phyloP scores from a whole-genome alignment of 2,888 invertebrate genomes.

The Nasonovia ribisnigri region DNA sequence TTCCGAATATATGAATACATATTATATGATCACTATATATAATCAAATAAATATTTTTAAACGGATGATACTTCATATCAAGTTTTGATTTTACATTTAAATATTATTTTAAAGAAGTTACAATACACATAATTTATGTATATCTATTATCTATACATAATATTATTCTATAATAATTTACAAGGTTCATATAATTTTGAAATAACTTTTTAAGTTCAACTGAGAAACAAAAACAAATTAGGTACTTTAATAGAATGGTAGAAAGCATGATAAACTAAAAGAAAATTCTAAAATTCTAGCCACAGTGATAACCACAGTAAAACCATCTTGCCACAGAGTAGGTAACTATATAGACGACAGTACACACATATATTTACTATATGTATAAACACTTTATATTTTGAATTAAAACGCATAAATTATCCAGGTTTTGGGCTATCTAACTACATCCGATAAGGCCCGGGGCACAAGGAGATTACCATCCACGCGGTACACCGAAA shows the following conservation, averaged over 20 bases:
- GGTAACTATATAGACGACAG: neutral
- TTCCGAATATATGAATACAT: neutral
- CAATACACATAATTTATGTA: neutral
- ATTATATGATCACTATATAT: neutral
- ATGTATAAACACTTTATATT: neutral
- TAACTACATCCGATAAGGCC: slow-evolving; percentile 14
- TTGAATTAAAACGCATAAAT: slow-evolving; percentile 45
- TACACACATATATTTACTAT: neutral
- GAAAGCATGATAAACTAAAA: neutral
- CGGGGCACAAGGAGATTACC: slow-evolving; percentile 37
- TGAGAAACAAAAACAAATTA: neutral
- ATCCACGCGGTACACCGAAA: slow-evolving; percentile 13
- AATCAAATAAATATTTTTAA: neutral
- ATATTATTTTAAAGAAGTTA: neutral
- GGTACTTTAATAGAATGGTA: neutral
- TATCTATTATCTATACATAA: neutral
- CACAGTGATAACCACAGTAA: too few species aligned
- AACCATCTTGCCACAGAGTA: neutral
- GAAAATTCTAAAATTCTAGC: neutral
- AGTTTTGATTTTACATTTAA: neutral
- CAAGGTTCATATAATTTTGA: neutral
- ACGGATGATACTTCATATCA: neutral
- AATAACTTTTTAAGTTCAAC: neutral
- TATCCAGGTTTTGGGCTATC: slow-evolving; percentile 34
- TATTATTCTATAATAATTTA: slow-evolving; percentile 1